phyloP scores from a whole-genome alignment of 2,888 invertebrate species.

The Entomobrya proxima region DNA sequence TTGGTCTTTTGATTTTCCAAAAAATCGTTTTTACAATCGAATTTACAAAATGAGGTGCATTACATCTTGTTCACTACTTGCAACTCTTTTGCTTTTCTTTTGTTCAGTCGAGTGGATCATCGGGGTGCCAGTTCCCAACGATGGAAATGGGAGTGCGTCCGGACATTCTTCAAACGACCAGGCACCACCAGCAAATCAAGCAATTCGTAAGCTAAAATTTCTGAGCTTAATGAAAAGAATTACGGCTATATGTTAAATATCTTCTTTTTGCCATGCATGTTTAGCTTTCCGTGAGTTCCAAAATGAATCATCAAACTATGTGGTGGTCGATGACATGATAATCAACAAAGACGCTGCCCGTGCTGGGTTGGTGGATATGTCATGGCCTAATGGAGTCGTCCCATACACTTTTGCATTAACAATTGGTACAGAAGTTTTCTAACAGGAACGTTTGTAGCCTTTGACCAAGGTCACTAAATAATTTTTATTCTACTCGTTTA shows the following conservation, averaged over 20 bases:
- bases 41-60: slow-evolving; percentile 29
- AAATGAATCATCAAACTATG: slow-evolving; percentile 53
- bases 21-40: not conserved
- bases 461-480: not conserved
- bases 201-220: slow-evolving; percentile 11
- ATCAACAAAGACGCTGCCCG: slow-evolving; percentile 43
- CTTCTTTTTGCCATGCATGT: not conserved
- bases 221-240: too few species aligned
- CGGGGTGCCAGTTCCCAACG: slow-evolving; percentile 13
- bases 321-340: slow-evolving; percentile 67
- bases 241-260: not conserved
- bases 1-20: not conserved
- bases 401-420: slow-evolving; percentile 48
- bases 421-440: too few species aligned
- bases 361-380: slow-evolving; percentile 57
- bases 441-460: too few species aligned
- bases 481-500: not conserved
- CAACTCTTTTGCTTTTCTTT: slow-evolving; percentile 21
- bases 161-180: not conserved
- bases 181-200: not conserved
- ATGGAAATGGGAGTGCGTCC: not conserved
- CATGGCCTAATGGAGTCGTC: slow-evolving; percentile 64
- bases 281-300: slow-evolving; percentile 41
- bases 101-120: slow-evolving; percentile 22
- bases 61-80: not conserved